Conservation (phyloP, 2,888 invertebrate genomes). For the Zeuzera pyrina region DNA sequence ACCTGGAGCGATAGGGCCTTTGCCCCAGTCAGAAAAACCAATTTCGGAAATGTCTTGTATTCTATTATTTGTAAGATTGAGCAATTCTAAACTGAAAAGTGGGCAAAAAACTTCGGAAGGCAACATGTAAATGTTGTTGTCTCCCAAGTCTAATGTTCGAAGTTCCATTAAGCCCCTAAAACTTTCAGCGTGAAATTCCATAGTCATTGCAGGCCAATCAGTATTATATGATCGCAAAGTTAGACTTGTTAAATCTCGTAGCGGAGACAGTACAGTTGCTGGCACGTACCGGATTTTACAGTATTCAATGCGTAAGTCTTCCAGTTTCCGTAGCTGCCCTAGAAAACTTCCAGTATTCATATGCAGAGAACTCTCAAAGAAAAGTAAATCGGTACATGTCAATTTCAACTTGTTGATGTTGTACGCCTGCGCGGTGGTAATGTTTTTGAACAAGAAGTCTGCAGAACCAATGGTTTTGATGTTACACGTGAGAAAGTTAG, state of each 20-base stretch:
- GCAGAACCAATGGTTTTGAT: slow-evolving; percentile 82
- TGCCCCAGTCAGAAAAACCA: slow-evolving; percentile 83
- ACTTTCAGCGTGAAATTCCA: slow-evolving; percentile 83
- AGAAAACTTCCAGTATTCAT: slow-evolving; percentile 75
- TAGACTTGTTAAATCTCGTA: slow-evolving; percentile 79
- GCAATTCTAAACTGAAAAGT: slow-evolving; percentile 75
- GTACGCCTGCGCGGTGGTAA: slow-evolving; percentile 80
- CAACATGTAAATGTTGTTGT: slow-evolving; percentile 83
- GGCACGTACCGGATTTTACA: slow-evolving; percentile 86
- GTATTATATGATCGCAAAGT: slow-evolving; percentile 82
- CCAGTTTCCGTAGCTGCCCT: slow-evolving; percentile 77
- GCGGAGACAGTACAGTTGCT: slow-evolving; percentile 77
- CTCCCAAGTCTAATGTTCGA: slow-evolving; percentile 78
- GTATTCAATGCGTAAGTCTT: slow-evolving; percentile 81
- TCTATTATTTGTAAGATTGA: slow-evolving; percentile 84
- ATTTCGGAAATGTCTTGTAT: slow-evolving; percentile 84
- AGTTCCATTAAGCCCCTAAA: slow-evolving; percentile 80
- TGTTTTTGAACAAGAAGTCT: slow-evolving; percentile 79
- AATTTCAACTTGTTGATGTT: slow-evolving; percentile 79
- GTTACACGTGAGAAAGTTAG: slow-evolving; percentile 78
- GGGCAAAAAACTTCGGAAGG: slow-evolving; percentile 83
- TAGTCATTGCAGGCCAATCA: slow-evolving; percentile 85
- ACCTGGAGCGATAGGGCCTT: slow-evolving; percentile 77
- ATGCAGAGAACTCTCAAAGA: slow-evolving; percentile 81
- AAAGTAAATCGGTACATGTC: slow-evolving; percentile 81